Evolutionary conservation across 1,140 invertebrate species (phyloP), one percentile per base, ranked within the genome.

Genomic region (Tigriopus japonicus): DNA sequence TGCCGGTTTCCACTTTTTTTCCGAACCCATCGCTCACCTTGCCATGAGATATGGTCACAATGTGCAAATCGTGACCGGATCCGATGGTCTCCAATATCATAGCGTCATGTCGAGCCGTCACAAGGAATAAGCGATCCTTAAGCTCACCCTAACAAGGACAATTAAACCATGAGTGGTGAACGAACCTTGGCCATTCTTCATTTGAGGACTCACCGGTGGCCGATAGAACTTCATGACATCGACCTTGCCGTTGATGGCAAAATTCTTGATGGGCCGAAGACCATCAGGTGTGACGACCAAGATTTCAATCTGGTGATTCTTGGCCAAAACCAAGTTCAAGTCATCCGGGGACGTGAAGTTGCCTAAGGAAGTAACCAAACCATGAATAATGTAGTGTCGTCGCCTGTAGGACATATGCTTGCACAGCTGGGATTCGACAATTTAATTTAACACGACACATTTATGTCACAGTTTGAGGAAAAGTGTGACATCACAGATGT

Each of bases 211-310:
- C 78, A 91, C 88, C 63, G 83, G 83, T 64, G 88, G 87, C 67
- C 90, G 77, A 72, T 96, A 98, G 62, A 94, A 77, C 70, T 93
- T 88, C 76, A 98, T 85, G 24, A 93, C 88, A 51, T 87, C 83
- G 66, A 99, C 90, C 72, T 86, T 85, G 28, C 95, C 95, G 81
- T 97, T 86, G 40, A 91, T 81, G n/a, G 85, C 83, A 63, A 98
- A 82, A 80, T 98, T 93, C 72, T 97, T 96, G 24, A 98, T 73
- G 1, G 92, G 86, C 65, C 87, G 76, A 15, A 99, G 71, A 0
- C 95, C 95, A 76, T 98, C 94, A 5, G 92, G 87, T 0, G 92
- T 95, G 0, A 98, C 92, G 19, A 92, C 75, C 75, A 95, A 93
- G 66, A 98, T 91, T 74, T 99, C 94, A 59, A 99, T 75, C 14